Evolutionary conservation across 2,888 invertebrate genomes (phyloP).

Genomic region (Heliconius aoede): DNA sequence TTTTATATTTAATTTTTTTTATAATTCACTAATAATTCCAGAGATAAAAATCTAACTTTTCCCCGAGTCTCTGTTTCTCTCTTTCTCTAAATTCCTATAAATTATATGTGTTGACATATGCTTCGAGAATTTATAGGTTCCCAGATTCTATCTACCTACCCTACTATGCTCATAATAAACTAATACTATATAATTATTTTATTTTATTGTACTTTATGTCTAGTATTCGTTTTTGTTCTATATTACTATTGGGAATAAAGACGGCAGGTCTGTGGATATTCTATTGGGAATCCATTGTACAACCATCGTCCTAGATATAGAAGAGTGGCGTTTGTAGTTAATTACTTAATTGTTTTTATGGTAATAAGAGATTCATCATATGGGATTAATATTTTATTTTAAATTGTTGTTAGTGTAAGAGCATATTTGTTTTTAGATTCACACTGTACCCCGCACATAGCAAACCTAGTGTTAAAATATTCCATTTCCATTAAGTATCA

Average conservation of each 20-base stretch:
- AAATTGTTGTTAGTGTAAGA: neutral
- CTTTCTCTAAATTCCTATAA: no score
- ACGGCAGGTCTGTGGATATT: neutral
- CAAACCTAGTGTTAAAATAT: no score
- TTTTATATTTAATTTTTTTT: no score
- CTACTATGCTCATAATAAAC: no score
- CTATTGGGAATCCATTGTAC: neutral
- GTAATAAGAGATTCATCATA: neutral
- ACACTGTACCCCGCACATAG: no score
- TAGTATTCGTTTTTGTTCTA: neutral
- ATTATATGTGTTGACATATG: no score
- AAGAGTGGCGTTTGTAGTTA: neutral
- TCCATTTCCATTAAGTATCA: no score
- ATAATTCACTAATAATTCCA: no score
- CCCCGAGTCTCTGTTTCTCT: no score
- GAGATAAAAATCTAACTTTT: no score
- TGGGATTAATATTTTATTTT: neutral
- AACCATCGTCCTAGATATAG: neutral
- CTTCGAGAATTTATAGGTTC: no score
- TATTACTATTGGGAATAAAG: neutral
- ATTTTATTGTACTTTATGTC: neutral
- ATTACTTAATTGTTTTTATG: neutral
- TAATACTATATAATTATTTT: neutral
- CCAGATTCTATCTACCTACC: no score
- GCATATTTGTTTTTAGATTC: neutral